Evolutionary conservation across 2,888 invertebrate species (phyloP).

Genomic region (Andrena haemorrhoa): DNA sequence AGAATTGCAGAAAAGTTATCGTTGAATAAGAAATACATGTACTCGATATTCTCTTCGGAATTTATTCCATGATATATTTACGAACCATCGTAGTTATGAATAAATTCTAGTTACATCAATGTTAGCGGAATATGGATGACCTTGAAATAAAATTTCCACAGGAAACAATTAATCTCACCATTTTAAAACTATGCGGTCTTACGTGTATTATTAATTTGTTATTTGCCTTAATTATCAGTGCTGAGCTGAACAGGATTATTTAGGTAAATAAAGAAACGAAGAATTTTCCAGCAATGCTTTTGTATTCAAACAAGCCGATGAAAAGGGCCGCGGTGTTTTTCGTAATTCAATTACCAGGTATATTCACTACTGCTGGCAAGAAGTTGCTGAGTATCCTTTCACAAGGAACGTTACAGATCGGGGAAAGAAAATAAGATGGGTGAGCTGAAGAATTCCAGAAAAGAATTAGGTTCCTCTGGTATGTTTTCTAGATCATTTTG

Average conservation of each 20-base stretch:
- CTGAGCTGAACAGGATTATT: too few relatives aligned
- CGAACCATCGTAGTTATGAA: too few relatives aligned
- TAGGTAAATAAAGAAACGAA: too few relatives aligned
- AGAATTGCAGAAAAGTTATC: background rate
- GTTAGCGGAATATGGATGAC: background rate
- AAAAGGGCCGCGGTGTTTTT: constrained; percentile 78
- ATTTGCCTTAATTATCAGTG: too few relatives aligned
- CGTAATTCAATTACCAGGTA: constrained; percentile 78
- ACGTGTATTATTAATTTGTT: too few relatives aligned
- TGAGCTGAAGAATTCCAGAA: constrained; percentile 44
- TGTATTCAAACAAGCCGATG: constrained; percentile 76
- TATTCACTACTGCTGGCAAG: constrained; percentile 56
- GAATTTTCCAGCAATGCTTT: constrained; percentile 41
- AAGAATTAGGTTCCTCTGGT: background rate
- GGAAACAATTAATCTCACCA: too few relatives aligned
- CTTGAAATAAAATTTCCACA: background rate
- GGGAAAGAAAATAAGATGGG: constrained; percentile 41
- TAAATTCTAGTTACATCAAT: background rate
- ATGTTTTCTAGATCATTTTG: too few relatives aligned
- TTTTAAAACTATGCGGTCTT: too few relatives aligned
- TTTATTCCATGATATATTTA: background rate
- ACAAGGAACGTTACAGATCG: constrained; percentile 57
- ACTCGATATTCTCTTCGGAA: background rate
- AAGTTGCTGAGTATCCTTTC: constrained; percentile 75
- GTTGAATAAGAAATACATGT: background rate